Base-by-base conservation (phyloP, 1,140 invertebrate genomes). In the Bombus cullumanus region DNA sequence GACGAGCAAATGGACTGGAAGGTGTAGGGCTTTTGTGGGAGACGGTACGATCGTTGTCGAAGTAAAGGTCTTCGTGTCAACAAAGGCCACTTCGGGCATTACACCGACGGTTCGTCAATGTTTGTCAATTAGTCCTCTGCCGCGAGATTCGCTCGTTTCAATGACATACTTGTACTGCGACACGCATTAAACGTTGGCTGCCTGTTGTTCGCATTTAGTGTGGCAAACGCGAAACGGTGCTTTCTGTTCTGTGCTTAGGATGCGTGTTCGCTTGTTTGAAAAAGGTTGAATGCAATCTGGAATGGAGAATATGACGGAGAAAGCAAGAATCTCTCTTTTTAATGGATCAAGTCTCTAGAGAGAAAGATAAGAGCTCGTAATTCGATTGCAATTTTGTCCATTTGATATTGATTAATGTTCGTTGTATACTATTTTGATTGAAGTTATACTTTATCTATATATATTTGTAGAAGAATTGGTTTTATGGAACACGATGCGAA, bases 81-180 rank as follows among this genome's bases (percentile, higher is more conserved):
- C 91, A 94, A 92, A 93, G 88, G 85, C 78, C 86, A 90, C 92
- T 92, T 92, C 73, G 88, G 86, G 71, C 86, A 84, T 76, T 86
- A 83, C 86, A 71, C 78, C 77, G 89, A 82, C 81, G 72, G 68
- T 92, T 37, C 86, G 92, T 94, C 92, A 94, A 94, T 93, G 89
- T 93, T 93, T 93, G 92, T 83, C 92, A 91, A 93, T 93, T 93
- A 93, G 92, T 88, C 86, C 88, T 86, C 57, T 86, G 74, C 41
- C 81, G 85, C 57, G 90, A 86, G 85, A 91, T 86, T 88, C 83
- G 74, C 57, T 71, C 82, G 72, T 86, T 88, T 82, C 62, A 64
- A n/a, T 78, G 86, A 90, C 88, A 86, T 78, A 88, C 83, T 77
- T 83, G 71, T 68, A 84, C 72, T 37, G 59, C 37, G 57, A 9